Percentiles rank a stretch among this genome's conserved stretches.
Conservation (phyloP, 2,888 invertebrate genomes). For the Mechanitis messenoides region DNA sequence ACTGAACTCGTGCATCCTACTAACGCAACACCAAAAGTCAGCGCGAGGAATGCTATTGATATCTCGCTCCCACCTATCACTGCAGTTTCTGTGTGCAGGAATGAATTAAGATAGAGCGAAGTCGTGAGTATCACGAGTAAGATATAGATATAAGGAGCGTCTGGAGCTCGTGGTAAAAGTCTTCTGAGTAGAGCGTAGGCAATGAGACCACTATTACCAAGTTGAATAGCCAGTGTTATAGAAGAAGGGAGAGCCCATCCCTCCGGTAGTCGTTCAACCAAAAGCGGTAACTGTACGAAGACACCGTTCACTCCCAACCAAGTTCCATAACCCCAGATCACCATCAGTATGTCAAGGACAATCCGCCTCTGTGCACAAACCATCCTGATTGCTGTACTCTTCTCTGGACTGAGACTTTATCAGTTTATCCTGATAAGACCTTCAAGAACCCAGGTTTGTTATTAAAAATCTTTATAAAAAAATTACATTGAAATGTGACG, state of each 20-base stretch:
- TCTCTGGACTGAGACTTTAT: constrained; percentile 52
- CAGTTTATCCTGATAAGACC: constrained; percentile 45
- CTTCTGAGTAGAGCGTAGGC: constrained; percentile 77
- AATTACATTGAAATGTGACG: background rate
- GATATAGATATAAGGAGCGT: constrained; percentile 73
- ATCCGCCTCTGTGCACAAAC: constrained; percentile 64
- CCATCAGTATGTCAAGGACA: constrained; percentile 82
- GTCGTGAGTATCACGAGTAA: constrained; percentile 73
- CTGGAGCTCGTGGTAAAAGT: constrained; percentile 59
- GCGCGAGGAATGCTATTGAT: constrained; percentile 76
- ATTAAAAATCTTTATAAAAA: background rate
- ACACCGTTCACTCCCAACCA: constrained; percentile 94
- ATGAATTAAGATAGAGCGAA: constrained; percentile 76
- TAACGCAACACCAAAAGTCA: constrained; percentile 81
- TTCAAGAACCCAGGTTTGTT: too few species aligned
- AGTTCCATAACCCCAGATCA: constrained; percentile 87
- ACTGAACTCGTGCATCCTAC: constrained; percentile 93
- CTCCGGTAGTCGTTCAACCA: constrained; percentile 89
- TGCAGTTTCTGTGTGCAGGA: constrained; percentile 77
- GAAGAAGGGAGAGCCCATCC: constrained; percentile 90
- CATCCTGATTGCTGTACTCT: constrained; percentile 41
- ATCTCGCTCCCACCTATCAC: constrained; percentile 67
- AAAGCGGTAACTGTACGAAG: constrained; percentile 90
- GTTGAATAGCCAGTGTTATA: constrained; percentile 87
- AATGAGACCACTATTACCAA: constrained; percentile 89